Evolutionary conservation across 2,888 invertebrate species (phyloP).

Genomic region (Plemyria rubiginata): DNA sequence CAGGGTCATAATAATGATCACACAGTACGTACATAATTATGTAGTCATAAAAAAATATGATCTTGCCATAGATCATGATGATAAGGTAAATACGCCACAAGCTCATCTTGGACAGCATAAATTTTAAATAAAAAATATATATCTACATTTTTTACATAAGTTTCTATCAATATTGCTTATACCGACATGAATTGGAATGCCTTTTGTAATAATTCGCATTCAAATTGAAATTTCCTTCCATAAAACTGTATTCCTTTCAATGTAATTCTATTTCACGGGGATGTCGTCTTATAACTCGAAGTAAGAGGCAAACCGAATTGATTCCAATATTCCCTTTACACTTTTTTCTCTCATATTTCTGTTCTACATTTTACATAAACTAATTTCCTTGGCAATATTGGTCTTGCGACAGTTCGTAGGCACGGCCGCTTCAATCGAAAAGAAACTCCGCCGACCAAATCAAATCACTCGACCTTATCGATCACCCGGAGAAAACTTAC

Average conservation of each 20-base stretch:
- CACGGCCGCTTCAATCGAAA: constrained; percentile 75
- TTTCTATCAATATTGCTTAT: constrained; percentile 51
- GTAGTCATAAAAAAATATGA: no score
- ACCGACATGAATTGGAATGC: constrained; percentile 43
- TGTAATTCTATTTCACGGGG: constrained; percentile 60
- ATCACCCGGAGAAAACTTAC: constrained; percentile 76
- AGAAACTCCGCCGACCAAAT: constrained; percentile 80
- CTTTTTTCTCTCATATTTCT: constrained; percentile 76
- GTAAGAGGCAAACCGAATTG: constrained; percentile 71
- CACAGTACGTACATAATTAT: no score
- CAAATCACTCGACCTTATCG: constrained; percentile 82
- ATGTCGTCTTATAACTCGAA: constrained; percentile 63
- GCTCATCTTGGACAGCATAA: no score
- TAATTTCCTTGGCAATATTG: constrained; percentile 84
- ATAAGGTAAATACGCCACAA: no score
- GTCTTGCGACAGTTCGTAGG: constrained; percentile 81
- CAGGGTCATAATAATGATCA: no score
- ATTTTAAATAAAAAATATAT: no score
- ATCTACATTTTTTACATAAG: no score
- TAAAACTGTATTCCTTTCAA: constrained; percentile 42
- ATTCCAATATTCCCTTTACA: constrained; percentile 76
- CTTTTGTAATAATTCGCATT: constrained; percentile 23
- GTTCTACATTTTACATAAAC: constrained; percentile 85
- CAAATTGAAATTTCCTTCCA: constrained; percentile 28
- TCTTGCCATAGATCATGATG: no score